Conservation (phyloP, 2,797 vertebrate species). For the Pseudopleuronectes americanus region DNA sequence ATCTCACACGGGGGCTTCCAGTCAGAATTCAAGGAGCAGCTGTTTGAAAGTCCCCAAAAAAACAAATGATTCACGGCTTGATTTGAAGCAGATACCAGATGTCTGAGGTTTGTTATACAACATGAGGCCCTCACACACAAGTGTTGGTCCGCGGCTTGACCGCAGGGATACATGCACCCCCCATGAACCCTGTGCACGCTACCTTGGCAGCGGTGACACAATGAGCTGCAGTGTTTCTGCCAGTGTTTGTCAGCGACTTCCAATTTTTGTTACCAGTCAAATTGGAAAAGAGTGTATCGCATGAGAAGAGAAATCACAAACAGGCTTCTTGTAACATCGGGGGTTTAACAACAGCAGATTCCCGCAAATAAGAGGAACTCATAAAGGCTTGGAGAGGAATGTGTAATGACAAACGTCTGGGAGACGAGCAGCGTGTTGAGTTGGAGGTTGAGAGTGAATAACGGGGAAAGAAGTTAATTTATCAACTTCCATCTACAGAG, state of each 20-base stretch:
- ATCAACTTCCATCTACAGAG: neutral
- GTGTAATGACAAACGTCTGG: neutral
- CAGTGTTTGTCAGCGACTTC: neutral
- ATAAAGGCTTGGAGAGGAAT: neutral
- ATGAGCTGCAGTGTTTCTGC: neutral
- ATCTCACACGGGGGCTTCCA: too few relatives aligned
- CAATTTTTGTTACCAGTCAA: slow-evolving; percentile 1
- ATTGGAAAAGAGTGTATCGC: slow-evolving; percentile 2
- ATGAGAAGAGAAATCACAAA: slow-evolving; percentile 11
- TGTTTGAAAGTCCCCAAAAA: too few relatives aligned
- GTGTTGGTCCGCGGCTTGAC: too few relatives aligned
- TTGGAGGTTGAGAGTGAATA: neutral
- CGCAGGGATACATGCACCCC: neutral
- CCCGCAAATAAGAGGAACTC: neutral
- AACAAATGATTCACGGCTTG: too few relatives aligned
- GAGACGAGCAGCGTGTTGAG: neutral
- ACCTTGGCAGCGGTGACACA: neutral
- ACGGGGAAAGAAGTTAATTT: neutral
- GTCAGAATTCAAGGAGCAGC: too few relatives aligned
- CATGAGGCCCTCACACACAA: too few relatives aligned
- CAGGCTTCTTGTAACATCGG: slow-evolving; percentile 14
- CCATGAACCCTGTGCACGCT: too few relatives aligned
- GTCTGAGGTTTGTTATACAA: too few relatives aligned
- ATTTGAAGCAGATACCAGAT: too few relatives aligned
- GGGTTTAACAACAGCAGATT: slow-evolving; percentile 14